Percentiles rank a stretch among this genome's conserved stretches.
Conservation (phyloP, 2,888 invertebrate genomes). For the Luperina testacea region DNA sequence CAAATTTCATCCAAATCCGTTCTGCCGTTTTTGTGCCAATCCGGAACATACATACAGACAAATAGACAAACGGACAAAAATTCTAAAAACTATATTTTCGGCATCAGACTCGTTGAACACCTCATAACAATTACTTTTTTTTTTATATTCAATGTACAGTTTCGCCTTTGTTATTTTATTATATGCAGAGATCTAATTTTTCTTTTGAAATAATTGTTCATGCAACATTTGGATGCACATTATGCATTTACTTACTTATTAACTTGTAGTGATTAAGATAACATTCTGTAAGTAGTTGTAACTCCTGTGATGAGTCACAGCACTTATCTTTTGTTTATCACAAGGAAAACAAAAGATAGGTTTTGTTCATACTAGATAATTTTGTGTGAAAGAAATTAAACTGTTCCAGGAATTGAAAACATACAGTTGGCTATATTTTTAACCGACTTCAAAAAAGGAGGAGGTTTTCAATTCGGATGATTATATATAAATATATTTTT, state of each 20-base stretch:
- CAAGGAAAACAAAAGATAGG: constrained; percentile 39
- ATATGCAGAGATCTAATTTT: neutral
- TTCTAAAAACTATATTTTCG: no score
- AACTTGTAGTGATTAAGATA: constrained; percentile 41
- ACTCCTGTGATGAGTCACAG: constrained; percentile 34
- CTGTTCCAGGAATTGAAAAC: constrained; percentile 23
- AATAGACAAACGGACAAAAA: no score
- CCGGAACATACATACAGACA: neutral
- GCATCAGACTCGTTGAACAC: no score
- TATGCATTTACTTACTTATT: constrained; percentile 12
- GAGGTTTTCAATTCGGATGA: no score
- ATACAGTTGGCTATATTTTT: no score
- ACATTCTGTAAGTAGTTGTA: constrained; percentile 31
- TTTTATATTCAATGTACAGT: neutral
- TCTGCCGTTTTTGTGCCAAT: neutral
- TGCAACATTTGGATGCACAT: constrained; percentile 11
- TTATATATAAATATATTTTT: no score
- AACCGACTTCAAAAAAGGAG: no score
- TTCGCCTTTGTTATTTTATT: neutral
- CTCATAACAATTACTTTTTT: neutral
- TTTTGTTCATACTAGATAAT: constrained; percentile 28
- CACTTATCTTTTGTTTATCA: constrained; percentile 9
- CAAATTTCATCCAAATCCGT: neutral
- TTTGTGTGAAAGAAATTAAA: constrained; percentile 14
- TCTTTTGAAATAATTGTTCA: constrained; percentile 7